These are phyloP conservation scores for Drosophila pseudotalamancana DNA, from an alignment of 2,888 invertebrate species.

Conservation along the genomic window DNA sequence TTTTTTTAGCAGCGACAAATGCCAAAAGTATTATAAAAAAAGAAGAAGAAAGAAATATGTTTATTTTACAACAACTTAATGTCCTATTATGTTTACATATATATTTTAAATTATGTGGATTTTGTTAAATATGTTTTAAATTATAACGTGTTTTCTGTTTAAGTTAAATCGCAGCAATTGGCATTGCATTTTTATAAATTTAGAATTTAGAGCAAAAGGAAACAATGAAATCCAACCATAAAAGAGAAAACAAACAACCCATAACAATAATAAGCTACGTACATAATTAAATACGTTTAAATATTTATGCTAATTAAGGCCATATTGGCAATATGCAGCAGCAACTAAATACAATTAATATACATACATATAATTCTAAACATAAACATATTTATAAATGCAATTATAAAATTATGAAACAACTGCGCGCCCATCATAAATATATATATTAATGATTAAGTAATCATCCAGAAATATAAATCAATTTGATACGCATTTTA, in stretches of 20 bases:
- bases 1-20: conserved; percentile 58
- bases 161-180: conserved; percentile 40
- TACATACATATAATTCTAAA: conserved; percentile 41
- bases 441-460: conserved; percentile 27
- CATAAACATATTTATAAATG: conserved; percentile 48
- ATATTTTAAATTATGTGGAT: conserved; percentile 18
- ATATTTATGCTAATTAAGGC: conserved; percentile 62
- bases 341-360: conserved; percentile 38
- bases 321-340: conserved; percentile 63
- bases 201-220: conserved; percentile 4
- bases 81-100: conserved; percentile 51
- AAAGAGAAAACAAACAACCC: conserved; percentile 14
- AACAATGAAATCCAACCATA: conserved; percentile 22
- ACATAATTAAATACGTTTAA: conserved; percentile 47
- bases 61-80: conserved; percentile 40
- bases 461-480: conserved; percentile 30
- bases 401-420: conserved; percentile 40
- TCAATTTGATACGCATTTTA: conserved; percentile 74
- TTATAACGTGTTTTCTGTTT: conserved; percentile 12
- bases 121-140: conserved; percentile 53
- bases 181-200: conserved; percentile 40
- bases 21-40: conserved; percentile 74
- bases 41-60: conserved; percentile 39
- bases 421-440: conserved; percentile 34
- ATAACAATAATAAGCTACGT: conserved; percentile 65